These are phyloP conservation scores for Mobula hypostoma DNA, from an alignment of 2,113 vertebrate genomes.

Conservation along the genomic window DNA sequence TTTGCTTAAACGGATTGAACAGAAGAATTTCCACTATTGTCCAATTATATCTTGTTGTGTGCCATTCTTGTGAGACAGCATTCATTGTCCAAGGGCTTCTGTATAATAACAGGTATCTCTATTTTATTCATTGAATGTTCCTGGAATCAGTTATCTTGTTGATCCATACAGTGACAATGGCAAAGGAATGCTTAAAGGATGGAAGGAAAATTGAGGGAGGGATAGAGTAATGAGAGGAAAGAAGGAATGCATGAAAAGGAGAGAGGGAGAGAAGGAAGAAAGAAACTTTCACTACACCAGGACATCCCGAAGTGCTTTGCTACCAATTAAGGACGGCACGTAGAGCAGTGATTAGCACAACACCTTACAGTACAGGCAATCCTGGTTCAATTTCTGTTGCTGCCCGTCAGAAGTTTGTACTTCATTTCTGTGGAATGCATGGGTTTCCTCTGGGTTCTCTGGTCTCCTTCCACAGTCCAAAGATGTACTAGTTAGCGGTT, in stretches of 20 bases:
- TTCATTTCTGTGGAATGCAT: too few relatives aligned
- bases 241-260: not conserved
- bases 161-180: not conserved
- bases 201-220: not conserved
- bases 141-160: not conserved
- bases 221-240: not conserved
- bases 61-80: not conserved
- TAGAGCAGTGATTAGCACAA: too few relatives aligned
- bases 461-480: too few relatives aligned
- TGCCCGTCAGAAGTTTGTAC: too few relatives aligned
- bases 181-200: not conserved
- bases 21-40: not conserved
- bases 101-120: not conserved
- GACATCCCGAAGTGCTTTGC: not conserved
- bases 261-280: not conserved
- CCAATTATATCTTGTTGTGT: not conserved
- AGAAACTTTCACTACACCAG: not conserved
- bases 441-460: too few relatives aligned
- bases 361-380: too few relatives aligned
- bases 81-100: not conserved
- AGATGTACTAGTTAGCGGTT: too few relatives aligned
- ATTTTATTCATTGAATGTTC: not conserved
- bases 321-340: not conserved
- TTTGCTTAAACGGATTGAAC: not conserved
- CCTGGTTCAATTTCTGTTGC: too few relatives aligned